Base-by-base conservation (phyloP, 1,140 invertebrate genomes). In the Drosophila parvula region DNA sequence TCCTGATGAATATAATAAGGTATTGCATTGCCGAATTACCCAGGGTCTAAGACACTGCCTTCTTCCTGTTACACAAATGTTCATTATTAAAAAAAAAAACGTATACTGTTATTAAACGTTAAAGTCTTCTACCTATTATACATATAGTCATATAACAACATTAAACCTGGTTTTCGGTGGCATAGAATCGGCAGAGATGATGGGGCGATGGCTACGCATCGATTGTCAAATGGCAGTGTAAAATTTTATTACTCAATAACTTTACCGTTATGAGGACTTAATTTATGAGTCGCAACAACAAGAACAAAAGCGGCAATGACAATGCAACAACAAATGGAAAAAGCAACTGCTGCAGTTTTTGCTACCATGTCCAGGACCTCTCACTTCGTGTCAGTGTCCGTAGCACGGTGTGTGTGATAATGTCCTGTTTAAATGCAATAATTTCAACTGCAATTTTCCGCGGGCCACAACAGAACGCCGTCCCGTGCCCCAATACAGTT, bases 231-330 rank as follows among this genome's bases (percentile, higher is more conserved):
- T 90, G 85, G 81, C 81, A 85, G 85, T 70, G 81, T 81, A 89
- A 74, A 90, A 89, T 90, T 90, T 81, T 90, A 89, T 89, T 90
- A 89, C 83, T 89, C 84, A 88, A 88, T 88, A 88, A 88, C 80
- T 88, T 89, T 79, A 63, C 77, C 85, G 85, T 89, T 89, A 89
- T 89, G 86, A 89, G 85, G 85, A 81, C 84, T 90, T 89, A 89
- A 89, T 89, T 89, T 89, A 89, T 89, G 84, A 80, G 84, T 56
- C 68, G 73, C 83, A 78, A 67, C 79, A 86, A 64, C 70, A 86
- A 38, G 36, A 57, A 74, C 75, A 47, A 50, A 22, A 57, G 48
- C 47, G 41, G n/a, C 69, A 74, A 41, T 74, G 69, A 63, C 71
- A 74, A 81, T 36, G 53, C 73, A 70, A 65, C 73, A 81, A 83